Conservation (phyloP, 2,888 invertebrate species). For the Phania funesta region DNA sequence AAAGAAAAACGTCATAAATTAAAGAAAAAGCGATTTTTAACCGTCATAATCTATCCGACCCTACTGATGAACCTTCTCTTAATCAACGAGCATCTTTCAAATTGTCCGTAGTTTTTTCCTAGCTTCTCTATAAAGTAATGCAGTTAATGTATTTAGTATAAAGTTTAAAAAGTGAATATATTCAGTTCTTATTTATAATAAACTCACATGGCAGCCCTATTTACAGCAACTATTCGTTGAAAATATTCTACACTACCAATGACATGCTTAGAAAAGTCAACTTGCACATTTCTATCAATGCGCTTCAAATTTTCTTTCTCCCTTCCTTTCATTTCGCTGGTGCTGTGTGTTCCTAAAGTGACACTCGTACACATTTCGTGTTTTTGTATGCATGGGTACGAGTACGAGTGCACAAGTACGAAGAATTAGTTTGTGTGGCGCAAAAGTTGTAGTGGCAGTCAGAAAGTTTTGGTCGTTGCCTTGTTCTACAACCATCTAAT, state of each 20-base stretch:
- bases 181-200: neutral
- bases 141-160: no score
- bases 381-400: constrained; percentile 25
- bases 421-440: constrained; percentile 43
- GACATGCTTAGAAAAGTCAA: constrained; percentile 69
- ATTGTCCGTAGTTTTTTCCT: no score
- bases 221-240: constrained; percentile 64
- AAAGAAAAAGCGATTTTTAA: no score
- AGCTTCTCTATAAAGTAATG: no score
- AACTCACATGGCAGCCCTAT: constrained; percentile 50
- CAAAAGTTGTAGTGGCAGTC: constrained; percentile 39
- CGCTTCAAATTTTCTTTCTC: constrained; percentile 51
- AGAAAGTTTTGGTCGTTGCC: constrained; percentile 44
- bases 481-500: constrained; percentile 62
- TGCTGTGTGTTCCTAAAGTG: neutral
- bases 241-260: constrained; percentile 66
- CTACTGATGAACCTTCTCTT: no score
- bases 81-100: no score
- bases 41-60: no score
- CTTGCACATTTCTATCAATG: constrained; percentile 62
- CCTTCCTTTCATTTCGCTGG: constrained; percentile 30
- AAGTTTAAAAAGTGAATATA: no score
- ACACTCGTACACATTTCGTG: constrained; percentile 1
- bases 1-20: no score
- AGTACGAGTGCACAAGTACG: constrained; percentile 15